Base-by-base conservation (phyloP, 2,797 vertebrate genomes). In the Syngnathus rostellatus region DNA sequence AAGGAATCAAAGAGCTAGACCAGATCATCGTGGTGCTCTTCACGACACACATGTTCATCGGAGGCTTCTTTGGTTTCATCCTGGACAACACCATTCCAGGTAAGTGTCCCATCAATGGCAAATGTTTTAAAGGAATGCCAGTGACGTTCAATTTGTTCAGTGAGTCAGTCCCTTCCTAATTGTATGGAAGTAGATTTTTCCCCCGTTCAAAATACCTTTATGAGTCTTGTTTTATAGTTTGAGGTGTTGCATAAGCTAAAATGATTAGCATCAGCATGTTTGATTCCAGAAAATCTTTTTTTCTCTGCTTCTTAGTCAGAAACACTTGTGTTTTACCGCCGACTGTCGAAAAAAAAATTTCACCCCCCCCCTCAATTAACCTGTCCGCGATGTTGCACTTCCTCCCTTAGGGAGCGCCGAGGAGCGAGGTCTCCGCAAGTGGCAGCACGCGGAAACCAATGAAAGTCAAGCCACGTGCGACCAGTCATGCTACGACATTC, bases 71-170 rank as follows among this genome's bases (percentile, higher is more conserved):
- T 46, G 91, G 92, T 2, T 93, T 92, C 68, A 72, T 93, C 66
- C 80, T 93, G 64, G 89, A 89, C 68, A 92, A 87, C 81, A 82
- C 86, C n/a, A 85, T 92, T 75, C 91, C 92, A 86, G 87, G 86
- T 88, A 75, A 61, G 41, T 59, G 31, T 31, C 31, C 31, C 31
- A 31, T 31, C 2, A 31, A 31, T 31, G 2, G 25, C 25, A 31
- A 31, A 31, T 31, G 31, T 31, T 31, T 31, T 31, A 2, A 31
- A 31, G 31, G 31, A 31, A 31, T 31, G 0, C 31, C 31, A 31
- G 31, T 31, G 31, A 31, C 2, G 31, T 31, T 31, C 25, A 2
- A 31, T 31, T 31, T 31, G 25, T 31, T 31, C 31, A 31, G 31
- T 31, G 31, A 31, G 31, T 31, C 31, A 2, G 31, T 31, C 31